Evolutionary conservation across 2,888 invertebrate species (phyloP), one percentile per base, ranked within the genome.

Genomic region (Phalera bucephala): DNA sequence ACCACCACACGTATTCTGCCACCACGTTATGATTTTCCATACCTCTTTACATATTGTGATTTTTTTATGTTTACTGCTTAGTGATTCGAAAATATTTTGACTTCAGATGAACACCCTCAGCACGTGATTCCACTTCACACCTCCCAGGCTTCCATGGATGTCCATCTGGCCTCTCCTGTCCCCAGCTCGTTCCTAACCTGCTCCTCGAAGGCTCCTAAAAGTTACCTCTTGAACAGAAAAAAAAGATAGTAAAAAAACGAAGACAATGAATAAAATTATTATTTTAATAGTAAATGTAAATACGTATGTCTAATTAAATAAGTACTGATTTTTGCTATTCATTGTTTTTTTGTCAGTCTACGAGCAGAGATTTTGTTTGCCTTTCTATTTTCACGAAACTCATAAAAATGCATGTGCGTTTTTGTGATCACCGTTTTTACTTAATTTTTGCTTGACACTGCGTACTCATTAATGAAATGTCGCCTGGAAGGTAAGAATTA

Each of bases 301-400:
- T 52, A 57, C 58, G 60, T 69, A 65, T 64, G 46, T 63, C 62
- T 48, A 70, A 67, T 71, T n/a, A 63, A 71, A 69, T 67, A 68
- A 64, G 52, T 42, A 40, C 28, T 46, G 40, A 61, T 46, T 56
- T 38, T 9, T 45, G 34, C 35, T 37, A 30, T 38, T 40, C 19
- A 47, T 48, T 54, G 49, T 55, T 50, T 51, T 51, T 48, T 51
- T 43, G 46, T 63, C 60, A 47, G 58, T 58, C 61, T 72, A 56
- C 69, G 82, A 83, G 83, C 85, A 86, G 85, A 85, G 85, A 78
- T 84, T 80, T 68, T 55, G 64, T 56, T 56, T 47, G 55, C 36
- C 38, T 11, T 10, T 5, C 11, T 28, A 28, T 15, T 2, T 29
- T 29, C 11, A 29, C 15, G 15, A 29, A 33, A 32, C 46, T 40